phyloP scores from a whole-genome alignment of 30 jellyfish, hydroid and myxozoan genomes.

The Hydra vulgaris region DNA sequence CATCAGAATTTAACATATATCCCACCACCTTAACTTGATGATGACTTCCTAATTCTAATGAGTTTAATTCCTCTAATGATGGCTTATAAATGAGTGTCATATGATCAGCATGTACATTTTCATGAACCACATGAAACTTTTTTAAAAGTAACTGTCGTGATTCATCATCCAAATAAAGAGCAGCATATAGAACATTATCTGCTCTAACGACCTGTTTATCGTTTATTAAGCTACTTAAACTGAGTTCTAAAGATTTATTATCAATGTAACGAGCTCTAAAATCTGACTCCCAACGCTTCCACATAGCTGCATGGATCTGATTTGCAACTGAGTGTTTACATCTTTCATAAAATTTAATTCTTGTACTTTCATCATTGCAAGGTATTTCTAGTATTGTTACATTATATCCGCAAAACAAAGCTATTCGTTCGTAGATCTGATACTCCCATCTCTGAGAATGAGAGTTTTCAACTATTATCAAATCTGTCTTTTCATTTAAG shows the following conservation, averaged over 20 bases:
- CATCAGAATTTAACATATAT: constrained; percentile 33
- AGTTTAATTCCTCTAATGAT: constrained; percentile 32
- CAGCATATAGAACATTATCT: constrained; percentile 59
- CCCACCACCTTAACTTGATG: constrained; percentile 50
- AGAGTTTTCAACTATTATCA: constrained; percentile 66
- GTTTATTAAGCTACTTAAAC: not conserved
- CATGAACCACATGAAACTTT: constrained; percentile 42
- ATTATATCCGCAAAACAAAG: constrained; percentile 52
- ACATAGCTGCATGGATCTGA: constrained; percentile 34
- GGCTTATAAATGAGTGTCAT: constrained; percentile 71
- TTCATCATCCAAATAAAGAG: constrained; percentile 53
- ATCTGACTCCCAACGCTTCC: constrained; percentile 85
- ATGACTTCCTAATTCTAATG: constrained; percentile 55
- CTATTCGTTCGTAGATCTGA: constrained; percentile 56
- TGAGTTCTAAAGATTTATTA: not conserved
- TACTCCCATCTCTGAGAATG: constrained; percentile 89
- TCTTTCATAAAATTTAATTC: constrained; percentile 28
- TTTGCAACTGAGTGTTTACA: constrained; percentile 53
- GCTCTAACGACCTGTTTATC: not conserved
- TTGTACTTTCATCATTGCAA: constrained; percentile 35
- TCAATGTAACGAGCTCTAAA: constrained; percentile 27
- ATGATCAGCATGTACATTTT: constrained; percentile 60
- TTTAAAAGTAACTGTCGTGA: constrained; percentile 39
- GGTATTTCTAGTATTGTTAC: constrained; percentile 44
- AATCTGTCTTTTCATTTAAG: not conserved